Evolutionary conservation across 2,888 invertebrate species (phyloP).

Genomic region (Athripsodes cinereus): DNA sequence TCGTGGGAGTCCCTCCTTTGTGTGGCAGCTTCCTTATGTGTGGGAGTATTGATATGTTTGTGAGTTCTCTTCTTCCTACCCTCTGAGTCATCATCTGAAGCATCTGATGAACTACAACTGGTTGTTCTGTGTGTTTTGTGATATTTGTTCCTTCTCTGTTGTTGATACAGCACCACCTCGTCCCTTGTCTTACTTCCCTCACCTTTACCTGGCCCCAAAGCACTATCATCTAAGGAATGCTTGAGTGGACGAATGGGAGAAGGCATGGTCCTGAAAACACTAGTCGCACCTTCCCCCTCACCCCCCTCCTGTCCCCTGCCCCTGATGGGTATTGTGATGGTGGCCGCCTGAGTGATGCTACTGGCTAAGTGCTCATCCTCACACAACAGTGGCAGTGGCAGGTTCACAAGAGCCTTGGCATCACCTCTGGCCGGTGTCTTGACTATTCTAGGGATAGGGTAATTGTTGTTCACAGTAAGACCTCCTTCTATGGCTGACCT

Average conservation of each 20-base stretch:
- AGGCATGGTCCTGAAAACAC: slow-evolving; percentile 56
- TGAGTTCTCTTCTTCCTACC: slow-evolving; percentile 74
- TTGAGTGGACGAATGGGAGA: slow-evolving; percentile 42
- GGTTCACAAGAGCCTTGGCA: slow-evolving; percentile 4
- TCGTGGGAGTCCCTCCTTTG: slow-evolving; percentile 74
- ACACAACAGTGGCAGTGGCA: slow-evolving; percentile 18
- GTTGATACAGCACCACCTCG: slow-evolving; percentile 40
- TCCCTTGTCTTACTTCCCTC: slow-evolving; percentile 28
- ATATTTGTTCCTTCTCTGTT: slow-evolving; percentile 61
- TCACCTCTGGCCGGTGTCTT: slow-evolving; percentile 19
- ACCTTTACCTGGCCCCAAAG: slow-evolving; percentile 18
- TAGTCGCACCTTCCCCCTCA: slow-evolving; percentile 33
- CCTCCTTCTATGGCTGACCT: slow-evolving; percentile 33
- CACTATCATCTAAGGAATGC: slow-evolving; percentile 47
- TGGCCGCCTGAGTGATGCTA: slow-evolving; percentile 45
- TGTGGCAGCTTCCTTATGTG: slow-evolving; percentile 52
- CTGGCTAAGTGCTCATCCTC: slow-evolving; percentile 22
- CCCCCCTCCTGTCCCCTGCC: slow-evolving; percentile 34
- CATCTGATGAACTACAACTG: slow-evolving; percentile 91
- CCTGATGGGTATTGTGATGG: slow-evolving; percentile 48
- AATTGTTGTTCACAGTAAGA: slow-evolving; percentile 26
- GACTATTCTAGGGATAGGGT: slow-evolving; percentile 22
- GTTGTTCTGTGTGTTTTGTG: slow-evolving; percentile 67
- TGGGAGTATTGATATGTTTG: slow-evolving; percentile 54
- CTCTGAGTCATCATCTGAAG: slow-evolving; percentile 86